phyloP scores from a whole-genome alignment of 2,797 vertebrate species.

The Malurus splendens region DNA sequence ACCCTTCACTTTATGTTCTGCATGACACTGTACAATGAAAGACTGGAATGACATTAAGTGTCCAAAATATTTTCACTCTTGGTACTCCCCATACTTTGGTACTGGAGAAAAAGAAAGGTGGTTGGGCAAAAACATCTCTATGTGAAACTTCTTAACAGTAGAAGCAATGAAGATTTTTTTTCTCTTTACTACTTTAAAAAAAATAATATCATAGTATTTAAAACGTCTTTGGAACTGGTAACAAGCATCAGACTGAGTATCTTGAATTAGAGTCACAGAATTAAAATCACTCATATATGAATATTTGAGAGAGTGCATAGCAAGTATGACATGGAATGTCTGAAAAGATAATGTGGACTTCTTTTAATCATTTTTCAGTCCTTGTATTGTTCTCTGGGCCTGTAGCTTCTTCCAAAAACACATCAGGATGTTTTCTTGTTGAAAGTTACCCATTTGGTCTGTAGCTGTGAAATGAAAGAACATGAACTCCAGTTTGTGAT shows the following conservation, averaged over 20 bases:
- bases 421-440: constrained; percentile 21
- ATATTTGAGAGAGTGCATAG: background rate
- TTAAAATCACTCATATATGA: background rate
- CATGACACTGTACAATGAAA: background rate
- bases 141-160: background rate
- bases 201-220: background rate
- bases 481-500: constrained; percentile 16
- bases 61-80: background rate
- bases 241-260: background rate
- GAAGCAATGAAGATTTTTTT: background rate
- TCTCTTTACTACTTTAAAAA: background rate
- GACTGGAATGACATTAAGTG: background rate
- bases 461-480: constrained; percentile 11
- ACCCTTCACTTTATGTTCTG: background rate
- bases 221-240: background rate
- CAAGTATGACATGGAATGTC: background rate
- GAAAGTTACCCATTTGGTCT: constrained; percentile 5
- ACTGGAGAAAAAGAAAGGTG: background rate
- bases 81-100: background rate
- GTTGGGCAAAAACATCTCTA: background rate
- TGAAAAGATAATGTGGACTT: background rate
- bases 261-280: background rate
- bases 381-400: background rate
- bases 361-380: background rate
- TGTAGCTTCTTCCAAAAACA: constrained; percentile 4